Evolutionary conservation across 1,140 invertebrate genomes (phyloP).

Genomic region (Aphelenchoides besseyi): DNA sequence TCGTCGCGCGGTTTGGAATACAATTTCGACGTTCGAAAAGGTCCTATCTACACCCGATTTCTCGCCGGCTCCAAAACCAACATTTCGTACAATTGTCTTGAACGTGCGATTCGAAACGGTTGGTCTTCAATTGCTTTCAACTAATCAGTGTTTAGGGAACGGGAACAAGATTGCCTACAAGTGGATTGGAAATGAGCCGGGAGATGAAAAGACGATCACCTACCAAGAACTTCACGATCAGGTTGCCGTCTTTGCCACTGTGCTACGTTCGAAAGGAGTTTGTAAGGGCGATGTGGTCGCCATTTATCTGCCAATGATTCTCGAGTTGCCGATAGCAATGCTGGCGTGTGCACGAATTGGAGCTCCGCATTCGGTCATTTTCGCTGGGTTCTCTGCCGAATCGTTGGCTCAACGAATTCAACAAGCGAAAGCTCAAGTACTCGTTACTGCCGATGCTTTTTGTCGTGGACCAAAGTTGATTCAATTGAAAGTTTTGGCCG

Average conservation of each 20-base stretch:
- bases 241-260: conserved; percentile 88
- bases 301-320: conserved; percentile 96
- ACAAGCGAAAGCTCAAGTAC: conserved; percentile 73
- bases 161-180: conserved; percentile 88
- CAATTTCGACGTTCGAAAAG: conserved; percentile 85
- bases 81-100: conserved; percentile 88
- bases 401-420: conserved; percentile 67
- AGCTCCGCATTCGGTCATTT: conserved; percentile 87
- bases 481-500: conserved; percentile 51
- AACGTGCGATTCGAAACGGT: conserved; percentile 78
- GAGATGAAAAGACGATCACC: conserved; percentile 80
- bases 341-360: conserved; percentile 88
- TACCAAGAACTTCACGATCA: conserved; percentile 81
- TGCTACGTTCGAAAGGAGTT: conserved; percentile 75
- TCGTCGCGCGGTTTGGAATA: conserved; percentile 66
- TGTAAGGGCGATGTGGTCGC: conserved; percentile 85
- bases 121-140: conserved; percentile 3
- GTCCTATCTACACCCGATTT: conserved; percentile 86
- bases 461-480: conserved; percentile 45
- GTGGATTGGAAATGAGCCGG: conserved; percentile 70
- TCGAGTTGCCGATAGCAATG: conserved; percentile 86
- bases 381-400: conserved; percentile 69
- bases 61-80: conserved; percentile 89
- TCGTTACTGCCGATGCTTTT: conserved; percentile 74
- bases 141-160: conserved; percentile 64